Evolutionary conservation across 2,797 vertebrate genomes (phyloP), one percentile per base, ranked within the genome.

Genomic region (Xenops minutus): DNA sequence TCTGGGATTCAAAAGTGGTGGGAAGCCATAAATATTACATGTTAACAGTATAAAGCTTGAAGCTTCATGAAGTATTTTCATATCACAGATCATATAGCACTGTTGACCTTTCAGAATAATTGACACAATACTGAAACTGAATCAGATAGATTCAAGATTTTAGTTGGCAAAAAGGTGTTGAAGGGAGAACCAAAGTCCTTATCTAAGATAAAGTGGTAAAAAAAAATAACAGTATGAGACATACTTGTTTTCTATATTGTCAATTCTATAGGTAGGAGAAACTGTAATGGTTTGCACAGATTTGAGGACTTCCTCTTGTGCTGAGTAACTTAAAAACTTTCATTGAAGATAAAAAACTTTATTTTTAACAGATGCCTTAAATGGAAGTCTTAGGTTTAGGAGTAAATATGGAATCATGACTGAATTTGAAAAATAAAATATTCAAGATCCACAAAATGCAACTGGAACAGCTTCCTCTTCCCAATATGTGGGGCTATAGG

Each of bases 401-500:
- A 63, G 22, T 52, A 83, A 68, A 44, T n/a, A 64, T 0, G 4
- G 34, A 72, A 48, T 32, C 26, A 48, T 1, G 2, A 85, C 1
- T 39, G 19, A 71, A 61, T 85, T 13, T 12, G 22, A 85, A 74
- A 85, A 72, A 75, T 9, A 51, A 52, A 77, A 51, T 64, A 82
- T 9, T 80, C 12, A 56, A 56, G 32, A 85, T 34, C 21, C 34
- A 79, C 12, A 85, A 82, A 68, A 72, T 2, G 23, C 3, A 18
- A 54, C 30, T 7, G 8, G 6, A 43, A 85, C 17, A 61, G 44
- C 8, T 67, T 74, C 10, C 21, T 76, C 29, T 68, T 24, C 27
- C 21, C 12, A 44, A 0, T 6, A 61, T 3, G 4, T 16, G 22
- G 19, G 2, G 34, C 41, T 34, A 64, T 0, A 37, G 19, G 7